phyloP scores from a whole-genome alignment of 2,113 vertebrate genomes.

The Pelecanus crispus region DNA sequence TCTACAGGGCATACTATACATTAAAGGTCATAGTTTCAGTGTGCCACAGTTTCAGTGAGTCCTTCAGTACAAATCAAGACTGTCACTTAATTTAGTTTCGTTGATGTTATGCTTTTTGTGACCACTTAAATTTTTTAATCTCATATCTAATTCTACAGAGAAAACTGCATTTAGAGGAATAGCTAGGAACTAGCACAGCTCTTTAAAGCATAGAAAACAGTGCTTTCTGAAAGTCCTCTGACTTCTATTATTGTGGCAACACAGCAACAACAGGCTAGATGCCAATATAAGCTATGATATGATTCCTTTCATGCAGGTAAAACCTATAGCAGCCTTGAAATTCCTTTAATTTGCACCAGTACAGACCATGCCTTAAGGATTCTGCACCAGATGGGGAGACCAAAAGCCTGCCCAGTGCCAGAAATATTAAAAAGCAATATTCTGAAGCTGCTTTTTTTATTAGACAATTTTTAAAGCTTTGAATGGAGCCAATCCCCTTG shows the following conservation, averaged over 20 bases:
- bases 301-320: not conserved
- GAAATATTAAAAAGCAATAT: not conserved
- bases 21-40: too few relatives aligned
- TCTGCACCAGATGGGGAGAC: not conserved
- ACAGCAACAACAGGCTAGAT: not conserved
- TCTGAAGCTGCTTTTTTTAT: not conserved
- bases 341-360: not conserved
- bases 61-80: too few relatives aligned
- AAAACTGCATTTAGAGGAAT: too few relatives aligned
- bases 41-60: too few relatives aligned
- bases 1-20: not conserved
- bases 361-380: not conserved
- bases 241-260: too few relatives aligned
- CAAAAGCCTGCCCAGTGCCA: not conserved
- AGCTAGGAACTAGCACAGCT: too few relatives aligned
- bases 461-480: not conserved
- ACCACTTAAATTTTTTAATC: too few relatives aligned
- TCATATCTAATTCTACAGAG: too few relatives aligned
- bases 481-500: not conserved
- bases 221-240: too few relatives aligned
- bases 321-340: not conserved
- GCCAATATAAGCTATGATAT: not conserved
- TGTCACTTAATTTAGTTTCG: too few relatives aligned
- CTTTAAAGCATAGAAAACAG: too few relatives aligned
- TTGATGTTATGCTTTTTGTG: too few relatives aligned